These are phyloP conservation scores for Alcis repandata DNA, from an alignment of 2,888 invertebrate species.

Conservation along the genomic window DNA sequence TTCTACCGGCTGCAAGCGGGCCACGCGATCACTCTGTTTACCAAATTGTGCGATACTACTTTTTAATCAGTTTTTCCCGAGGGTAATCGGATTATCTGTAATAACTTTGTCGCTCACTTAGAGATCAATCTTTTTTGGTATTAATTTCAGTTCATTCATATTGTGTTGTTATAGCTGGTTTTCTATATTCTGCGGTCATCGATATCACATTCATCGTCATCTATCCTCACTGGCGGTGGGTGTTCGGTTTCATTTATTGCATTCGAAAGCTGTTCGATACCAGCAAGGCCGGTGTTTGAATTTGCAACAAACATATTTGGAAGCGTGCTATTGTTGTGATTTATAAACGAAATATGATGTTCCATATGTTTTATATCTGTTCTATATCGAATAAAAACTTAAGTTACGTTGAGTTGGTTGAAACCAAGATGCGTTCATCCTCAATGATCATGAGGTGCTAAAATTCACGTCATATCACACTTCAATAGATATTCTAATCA, in stretches of 20 bases:
- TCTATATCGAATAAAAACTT: neutral
- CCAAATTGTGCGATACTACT: conserved; percentile 56
- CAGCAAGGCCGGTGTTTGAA: conserved; percentile 23
- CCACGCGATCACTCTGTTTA: conserved; percentile 69
- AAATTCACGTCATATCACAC: no score
- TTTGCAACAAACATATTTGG: conserved; percentile 34
- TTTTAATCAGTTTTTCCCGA: conserved; percentile 35
- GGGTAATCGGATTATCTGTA: conserved; percentile 4
- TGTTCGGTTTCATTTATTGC: conserved; percentile 32
- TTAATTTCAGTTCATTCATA: neutral
- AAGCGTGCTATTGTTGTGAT: conserved; percentile 4
- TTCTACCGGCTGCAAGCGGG: conserved; percentile 74
- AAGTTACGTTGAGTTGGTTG: no score
- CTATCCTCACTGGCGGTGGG: conserved; percentile 25
- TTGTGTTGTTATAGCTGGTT: conserved; percentile 6
- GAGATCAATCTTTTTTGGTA: neutral
- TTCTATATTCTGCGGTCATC: conserved; percentile 21
- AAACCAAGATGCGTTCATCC: no score
- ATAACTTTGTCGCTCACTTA: neutral
- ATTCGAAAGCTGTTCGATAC: conserved; percentile 33
- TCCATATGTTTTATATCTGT: neutral
- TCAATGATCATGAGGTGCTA: no score
- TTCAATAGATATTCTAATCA: no score
- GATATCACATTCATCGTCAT: conserved; percentile 25
- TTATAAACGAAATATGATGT: neutral